These are phyloP conservation scores for Dolichotis patagonum DNA, from an alignment of 2,113 vertebrate species.

Conservation along the genomic window DNA sequence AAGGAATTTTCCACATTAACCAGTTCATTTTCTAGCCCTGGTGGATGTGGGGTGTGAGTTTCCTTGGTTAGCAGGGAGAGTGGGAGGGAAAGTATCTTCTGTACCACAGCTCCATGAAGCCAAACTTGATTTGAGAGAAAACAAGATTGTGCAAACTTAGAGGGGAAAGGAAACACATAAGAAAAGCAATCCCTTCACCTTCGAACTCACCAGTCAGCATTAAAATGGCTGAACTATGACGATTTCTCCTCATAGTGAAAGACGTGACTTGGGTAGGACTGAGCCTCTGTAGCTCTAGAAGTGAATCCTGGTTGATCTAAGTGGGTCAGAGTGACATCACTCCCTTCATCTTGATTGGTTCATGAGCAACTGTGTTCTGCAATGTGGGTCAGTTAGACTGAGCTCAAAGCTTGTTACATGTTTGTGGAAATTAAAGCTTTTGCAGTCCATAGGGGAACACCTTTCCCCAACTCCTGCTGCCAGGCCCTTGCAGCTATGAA, in stretches of 20 bases:
- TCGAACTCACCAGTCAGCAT: rapidly evolving
- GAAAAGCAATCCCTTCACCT: too few species aligned
- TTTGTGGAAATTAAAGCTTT: background rate
- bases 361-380: background rate
- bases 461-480: background rate
- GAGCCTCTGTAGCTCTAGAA: background rate
- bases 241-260: background rate
- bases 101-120: background rate
- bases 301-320: background rate
- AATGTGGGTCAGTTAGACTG: background rate
- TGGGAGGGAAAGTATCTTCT: background rate
- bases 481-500: background rate
- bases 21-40: background rate
- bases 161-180: background rate
- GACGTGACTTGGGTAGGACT: background rate
- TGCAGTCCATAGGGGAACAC: too few species aligned
- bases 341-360: background rate
- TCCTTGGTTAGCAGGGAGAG: background rate
- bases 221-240: background rate
- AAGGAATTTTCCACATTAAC: background rate
- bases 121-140: background rate
- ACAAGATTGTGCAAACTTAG: background rate
- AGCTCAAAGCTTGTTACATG: background rate
- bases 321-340: background rate
- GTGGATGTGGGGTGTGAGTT: background rate